phyloP scores from a whole-genome alignment of 2,888 invertebrate genomes.

The Deroplatys truncata region DNA sequence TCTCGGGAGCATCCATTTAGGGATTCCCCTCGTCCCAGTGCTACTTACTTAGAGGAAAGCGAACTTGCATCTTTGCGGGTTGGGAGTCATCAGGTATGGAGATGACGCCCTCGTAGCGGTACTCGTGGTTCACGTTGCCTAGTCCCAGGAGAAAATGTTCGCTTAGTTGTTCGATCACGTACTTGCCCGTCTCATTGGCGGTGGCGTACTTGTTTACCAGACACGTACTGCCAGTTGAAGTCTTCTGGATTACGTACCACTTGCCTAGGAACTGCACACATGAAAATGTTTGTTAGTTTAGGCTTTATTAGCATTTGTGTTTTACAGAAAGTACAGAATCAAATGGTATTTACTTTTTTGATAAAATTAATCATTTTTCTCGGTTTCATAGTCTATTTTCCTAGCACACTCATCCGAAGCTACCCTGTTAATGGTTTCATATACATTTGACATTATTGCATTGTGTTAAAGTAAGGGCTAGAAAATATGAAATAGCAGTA shows the following conservation, averaged over 20 bases:
- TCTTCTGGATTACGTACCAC: slow-evolving; percentile 81
- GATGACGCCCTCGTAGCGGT: slow-evolving; percentile 70
- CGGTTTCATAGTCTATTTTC: too few species aligned
- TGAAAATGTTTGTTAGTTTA: neutral
- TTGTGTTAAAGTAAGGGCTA: too few species aligned
- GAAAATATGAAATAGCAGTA: too few species aligned
- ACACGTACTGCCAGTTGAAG: slow-evolving; percentile 74
- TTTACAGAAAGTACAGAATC: too few species aligned
- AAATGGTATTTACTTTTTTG: too few species aligned
- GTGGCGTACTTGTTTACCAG: slow-evolving; percentile 71
- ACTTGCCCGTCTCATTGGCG: slow-evolving; percentile 64
- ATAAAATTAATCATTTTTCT: too few species aligned
- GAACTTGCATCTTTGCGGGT: slow-evolving; percentile 69
- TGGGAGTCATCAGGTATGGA: slow-evolving; percentile 49
- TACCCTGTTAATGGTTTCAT: too few species aligned
- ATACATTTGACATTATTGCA: too few species aligned
- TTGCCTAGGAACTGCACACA: slow-evolving; percentile 64
- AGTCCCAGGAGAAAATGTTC: slow-evolving; percentile 60
- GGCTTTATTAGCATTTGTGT: too few species aligned
- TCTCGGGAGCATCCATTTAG: too few species aligned
- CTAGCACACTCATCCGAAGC: too few species aligned
- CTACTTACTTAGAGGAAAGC: slow-evolving; percentile 74
- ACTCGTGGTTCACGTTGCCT: slow-evolving; percentile 73
- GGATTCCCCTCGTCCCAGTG: neutral
- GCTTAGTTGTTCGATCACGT: slow-evolving; percentile 66